phyloP scores from a whole-genome alignment of 1,140 invertebrate species.

The Sarcophaga peregrina region DNA sequence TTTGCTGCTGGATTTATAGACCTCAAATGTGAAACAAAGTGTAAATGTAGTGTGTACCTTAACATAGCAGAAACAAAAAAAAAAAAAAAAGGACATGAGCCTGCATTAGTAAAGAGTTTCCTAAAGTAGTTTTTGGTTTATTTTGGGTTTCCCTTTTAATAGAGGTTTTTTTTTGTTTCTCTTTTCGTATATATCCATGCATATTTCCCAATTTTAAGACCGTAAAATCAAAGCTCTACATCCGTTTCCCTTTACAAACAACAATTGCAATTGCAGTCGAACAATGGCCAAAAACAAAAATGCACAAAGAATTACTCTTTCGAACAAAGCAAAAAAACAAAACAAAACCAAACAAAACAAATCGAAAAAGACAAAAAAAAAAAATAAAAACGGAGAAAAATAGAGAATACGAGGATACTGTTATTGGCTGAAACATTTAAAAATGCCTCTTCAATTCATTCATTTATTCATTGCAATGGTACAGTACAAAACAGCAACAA shows the following conservation, averaged over 20 bases:
- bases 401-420: neutral
- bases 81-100: neutral
- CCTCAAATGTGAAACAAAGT: too few relatives aligned
- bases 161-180: neutral
- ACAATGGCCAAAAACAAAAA: too few relatives aligned
- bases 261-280: too few relatives aligned
- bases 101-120: slow-evolving; percentile 9
- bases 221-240: neutral
- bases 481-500: neutral
- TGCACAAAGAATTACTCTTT: too few relatives aligned
- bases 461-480: slow-evolving; percentile 4
- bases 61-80: too few relatives aligned
- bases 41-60: too few relatives aligned
- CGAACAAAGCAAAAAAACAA: too few relatives aligned
- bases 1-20: too few relatives aligned
- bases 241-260: neutral
- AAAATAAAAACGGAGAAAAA: too few relatives aligned
- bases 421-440: slow-evolving; percentile 10
- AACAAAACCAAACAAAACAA: too few relatives aligned
- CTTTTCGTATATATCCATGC: neutral
- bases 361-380: too few relatives aligned
- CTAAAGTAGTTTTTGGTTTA: slow-evolving; percentile 12
- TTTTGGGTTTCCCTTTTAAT: neutral
- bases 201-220: slow-evolving; percentile 19
- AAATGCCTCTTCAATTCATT: neutral